Conservation (phyloP, 1,140 invertebrate genomes). For the Neodiprion lecontei region DNA sequence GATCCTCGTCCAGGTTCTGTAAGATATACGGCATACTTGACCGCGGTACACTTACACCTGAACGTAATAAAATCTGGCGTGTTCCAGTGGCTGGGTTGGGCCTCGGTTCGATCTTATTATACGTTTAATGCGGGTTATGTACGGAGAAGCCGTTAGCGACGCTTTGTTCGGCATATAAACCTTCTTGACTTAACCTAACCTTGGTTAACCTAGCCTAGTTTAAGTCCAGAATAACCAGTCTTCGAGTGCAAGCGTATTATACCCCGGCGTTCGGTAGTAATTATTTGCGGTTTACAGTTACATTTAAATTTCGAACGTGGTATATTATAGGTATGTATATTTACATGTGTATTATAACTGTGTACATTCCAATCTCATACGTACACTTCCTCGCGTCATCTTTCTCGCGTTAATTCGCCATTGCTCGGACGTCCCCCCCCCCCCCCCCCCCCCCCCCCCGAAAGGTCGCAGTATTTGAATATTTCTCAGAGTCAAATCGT, state of each 20-base stretch:
- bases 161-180: conserved; percentile 2
- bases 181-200: background rate
- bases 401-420: background rate
- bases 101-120: conserved; percentile 2
- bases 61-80: background rate
- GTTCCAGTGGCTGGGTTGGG: background rate
- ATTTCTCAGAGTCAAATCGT: too few relatives aligned
- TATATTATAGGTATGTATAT: too few relatives aligned
- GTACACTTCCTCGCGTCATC: too few relatives aligned
- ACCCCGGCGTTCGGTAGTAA: background rate
- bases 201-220: conserved; percentile 7
- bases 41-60: too few relatives aligned
- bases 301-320: background rate
- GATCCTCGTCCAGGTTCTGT: too few relatives aligned
- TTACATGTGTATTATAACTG: too few relatives aligned
- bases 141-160: background rate
- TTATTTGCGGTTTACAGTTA: conserved; percentile 3
- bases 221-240: conserved; percentile 2
- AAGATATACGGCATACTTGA: too few relatives aligned
- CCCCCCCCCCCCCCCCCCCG: background rate
- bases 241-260: background rate
- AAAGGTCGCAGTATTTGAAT: too few relatives aligned
- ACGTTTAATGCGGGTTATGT: background rate
- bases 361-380: too few relatives aligned
- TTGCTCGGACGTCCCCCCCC: background rate